phyloP scores from a whole-genome alignment of 1,140 invertebrate genomes.

The Drosophila ogumai region DNA sequence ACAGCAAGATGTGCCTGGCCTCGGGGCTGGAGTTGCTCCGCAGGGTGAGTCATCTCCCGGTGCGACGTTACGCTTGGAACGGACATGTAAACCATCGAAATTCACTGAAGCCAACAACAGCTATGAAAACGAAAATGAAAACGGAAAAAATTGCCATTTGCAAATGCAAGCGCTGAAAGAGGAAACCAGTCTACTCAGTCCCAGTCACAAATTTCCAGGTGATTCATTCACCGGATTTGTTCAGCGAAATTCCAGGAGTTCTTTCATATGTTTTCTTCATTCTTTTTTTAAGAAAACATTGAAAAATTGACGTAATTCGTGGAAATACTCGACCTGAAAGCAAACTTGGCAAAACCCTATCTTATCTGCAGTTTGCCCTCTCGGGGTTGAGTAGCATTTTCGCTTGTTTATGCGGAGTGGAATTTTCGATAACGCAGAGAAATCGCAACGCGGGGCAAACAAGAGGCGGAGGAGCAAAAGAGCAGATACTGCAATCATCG shows the following conservation, averaged over 20 bases:
- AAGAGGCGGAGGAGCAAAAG: background rate
- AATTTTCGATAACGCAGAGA: constrained; percentile 60
- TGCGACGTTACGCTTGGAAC: constrained; percentile 56
- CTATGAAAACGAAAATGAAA: constrained; percentile 24
- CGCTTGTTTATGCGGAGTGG: constrained; percentile 46
- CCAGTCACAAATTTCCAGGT: constrained; percentile 34
- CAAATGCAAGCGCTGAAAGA: constrained; percentile 41
- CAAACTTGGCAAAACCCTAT: constrained; percentile 18
- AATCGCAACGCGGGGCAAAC: constrained; percentile 21
- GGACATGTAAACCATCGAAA: constrained; percentile 56
- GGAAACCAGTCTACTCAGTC: constrained; percentile 56
- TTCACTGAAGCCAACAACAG: constrained; percentile 37
- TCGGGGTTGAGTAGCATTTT: background rate
- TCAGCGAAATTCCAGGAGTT: constrained; percentile 28
- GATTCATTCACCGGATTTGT: constrained; percentile 39
- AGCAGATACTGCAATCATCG: constrained; percentile 85
- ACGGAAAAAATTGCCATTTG: constrained; percentile 38
- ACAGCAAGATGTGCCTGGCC: constrained; percentile 35
- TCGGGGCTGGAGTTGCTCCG: constrained; percentile 28
- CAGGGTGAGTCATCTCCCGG: constrained; percentile 57
- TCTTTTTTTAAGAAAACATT: constrained; percentile 3
- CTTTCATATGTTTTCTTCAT: background rate
- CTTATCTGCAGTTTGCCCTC: constrained; percentile 18
- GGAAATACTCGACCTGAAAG: constrained; percentile 33
- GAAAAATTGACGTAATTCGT: constrained; percentile 36